phyloP scores from a whole-genome alignment of 37 sponge, comb jelly and placozoan genomes.

The Amphimedon queenslandica region DNA sequence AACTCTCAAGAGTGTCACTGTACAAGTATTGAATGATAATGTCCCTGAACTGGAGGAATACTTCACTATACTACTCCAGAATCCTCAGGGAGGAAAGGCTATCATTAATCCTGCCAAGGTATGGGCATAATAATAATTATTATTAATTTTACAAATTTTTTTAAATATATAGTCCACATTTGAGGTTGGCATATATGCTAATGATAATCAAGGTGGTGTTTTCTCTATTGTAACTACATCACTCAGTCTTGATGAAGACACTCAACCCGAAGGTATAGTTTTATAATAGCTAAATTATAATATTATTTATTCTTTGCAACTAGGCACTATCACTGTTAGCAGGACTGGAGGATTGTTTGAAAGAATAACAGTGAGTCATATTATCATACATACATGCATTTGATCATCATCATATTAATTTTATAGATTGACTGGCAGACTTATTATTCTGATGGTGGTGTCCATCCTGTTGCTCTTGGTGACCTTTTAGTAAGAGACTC shows the following conservation, averaged over 20 bases:
- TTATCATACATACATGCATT: neutral
- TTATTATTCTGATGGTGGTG: slow-evolving; percentile 7
- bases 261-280: neutral
- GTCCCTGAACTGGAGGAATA: slow-evolving; percentile 63
- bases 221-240: slow-evolving; percentile 39
- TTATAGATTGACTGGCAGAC: slow-evolving; percentile 31
- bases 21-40: slow-evolving; percentile 68
- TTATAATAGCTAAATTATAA: neutral
- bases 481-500: slow-evolving; percentile 10
- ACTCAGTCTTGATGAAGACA: slow-evolving; percentile 43
- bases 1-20: slow-evolving; percentile 5
- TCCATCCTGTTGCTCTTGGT: slow-evolving; percentile 13
- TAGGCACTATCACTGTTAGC: slow-evolving; percentile 35
- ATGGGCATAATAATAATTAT: neutral
- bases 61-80: slow-evolving; percentile 62
- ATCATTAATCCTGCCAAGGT: slow-evolving; percentile 44
- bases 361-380: slow-evolving; percentile 2
- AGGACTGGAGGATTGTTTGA: slow-evolving; percentile 37
- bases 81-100: slow-evolving; percentile 50
- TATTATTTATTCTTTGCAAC: too few relatives aligned
- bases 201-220: slow-evolving; percentile 61
- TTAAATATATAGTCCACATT: slow-evolving; percentile 29
- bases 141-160: neutral
- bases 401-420: too few relatives aligned
- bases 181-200: slow-evolving; percentile 40